A percentile compares a stretch with the other conserved stretches of the same genome.
phyloP scores from a whole-genome alignment of 2,888 invertebrate genomes.

The Crioceris asparagi region DNA sequence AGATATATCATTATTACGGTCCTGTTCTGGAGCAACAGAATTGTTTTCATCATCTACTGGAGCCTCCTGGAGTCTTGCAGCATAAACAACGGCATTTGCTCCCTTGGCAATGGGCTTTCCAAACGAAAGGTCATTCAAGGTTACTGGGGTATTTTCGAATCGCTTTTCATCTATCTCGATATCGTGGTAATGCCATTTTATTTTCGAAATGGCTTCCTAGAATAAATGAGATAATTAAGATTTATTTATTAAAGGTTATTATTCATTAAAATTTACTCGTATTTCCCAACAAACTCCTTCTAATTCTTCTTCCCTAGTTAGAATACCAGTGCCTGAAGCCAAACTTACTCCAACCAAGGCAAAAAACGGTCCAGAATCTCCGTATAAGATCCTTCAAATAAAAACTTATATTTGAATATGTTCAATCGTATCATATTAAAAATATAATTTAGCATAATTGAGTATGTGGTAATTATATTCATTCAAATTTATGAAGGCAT shows the following conservation, averaged over 20 bases:
- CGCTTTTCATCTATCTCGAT: slow-evolving; percentile 35
- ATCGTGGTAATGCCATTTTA: slow-evolving; percentile 44
- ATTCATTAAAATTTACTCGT: slow-evolving; percentile 39
- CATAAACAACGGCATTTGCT: slow-evolving; percentile 71
- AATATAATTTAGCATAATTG: too few species aligned
- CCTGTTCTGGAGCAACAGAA: neutral
- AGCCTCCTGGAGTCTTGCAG: slow-evolving; percentile 44
- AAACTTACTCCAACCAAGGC: slow-evolving; percentile 63
- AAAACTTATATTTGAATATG: neutral
- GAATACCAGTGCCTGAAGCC: slow-evolving; percentile 60
- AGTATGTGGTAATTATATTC: too few species aligned
- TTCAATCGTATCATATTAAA: too few species aligned
- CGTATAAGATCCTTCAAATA: slow-evolving; percentile 45
- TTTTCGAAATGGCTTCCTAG: slow-evolving; percentile 48
- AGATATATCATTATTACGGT: too few species aligned
- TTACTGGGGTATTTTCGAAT: slow-evolving; percentile 38
- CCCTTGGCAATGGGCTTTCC: slow-evolving; percentile 69
- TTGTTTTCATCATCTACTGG: neutral
- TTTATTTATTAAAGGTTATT: neutral
- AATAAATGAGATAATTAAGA: slow-evolving; percentile 15
- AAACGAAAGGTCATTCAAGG: slow-evolving; percentile 51
- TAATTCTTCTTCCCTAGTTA: slow-evolving; percentile 66
- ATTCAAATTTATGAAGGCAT: too few species aligned
- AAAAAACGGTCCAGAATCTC: slow-evolving; percentile 63
- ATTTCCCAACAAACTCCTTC: slow-evolving; percentile 73